Evolutionary conservation across 1,140 invertebrate species (phyloP).

Genomic region (Cydia strobilella): DNA sequence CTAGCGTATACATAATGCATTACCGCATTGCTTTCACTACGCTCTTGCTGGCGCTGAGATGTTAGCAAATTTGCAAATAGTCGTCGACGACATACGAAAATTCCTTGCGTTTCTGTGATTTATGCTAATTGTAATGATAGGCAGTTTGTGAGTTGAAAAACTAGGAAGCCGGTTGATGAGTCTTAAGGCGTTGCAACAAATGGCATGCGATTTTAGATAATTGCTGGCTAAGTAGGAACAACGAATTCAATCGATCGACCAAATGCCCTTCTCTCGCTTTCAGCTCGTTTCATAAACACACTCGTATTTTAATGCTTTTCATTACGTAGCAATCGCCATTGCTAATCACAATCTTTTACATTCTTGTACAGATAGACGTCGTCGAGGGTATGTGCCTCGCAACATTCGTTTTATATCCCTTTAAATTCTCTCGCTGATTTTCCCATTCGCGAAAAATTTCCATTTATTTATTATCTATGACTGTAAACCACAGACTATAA

Average conservation of each 20-base stretch:
- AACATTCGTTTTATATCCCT: neutral
- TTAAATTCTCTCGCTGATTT: constrained; percentile 5
- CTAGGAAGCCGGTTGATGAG: neutral
- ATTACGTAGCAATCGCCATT: neutral
- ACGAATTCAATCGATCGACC: too few species aligned
- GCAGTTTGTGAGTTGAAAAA: neutral
- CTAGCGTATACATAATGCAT: constrained; percentile 42
- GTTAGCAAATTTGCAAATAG: constrained; percentile 25
- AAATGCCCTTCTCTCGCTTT: too few species aligned
- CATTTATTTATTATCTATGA: constrained; percentile 10
- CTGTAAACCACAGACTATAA: neutral
- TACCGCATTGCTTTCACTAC: constrained; percentile 47
- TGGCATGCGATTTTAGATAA: too few species aligned
- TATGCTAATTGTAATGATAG: constrained; percentile 1
- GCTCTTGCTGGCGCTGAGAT: constrained; percentile 8
- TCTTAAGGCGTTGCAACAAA: too few species aligned
- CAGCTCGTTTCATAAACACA: too few species aligned
- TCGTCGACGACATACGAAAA: neutral
- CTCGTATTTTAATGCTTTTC: neutral
- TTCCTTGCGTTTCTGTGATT: constrained; percentile 4
- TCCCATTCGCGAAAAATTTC: neutral
- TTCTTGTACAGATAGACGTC: neutral
- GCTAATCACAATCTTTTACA: too few species aligned
- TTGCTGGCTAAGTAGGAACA: too few species aligned
- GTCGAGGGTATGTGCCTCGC: too few species aligned